phyloP scores from a whole-genome alignment of 1,140 invertebrate genomes.

The Drosophila micromelanica region DNA sequence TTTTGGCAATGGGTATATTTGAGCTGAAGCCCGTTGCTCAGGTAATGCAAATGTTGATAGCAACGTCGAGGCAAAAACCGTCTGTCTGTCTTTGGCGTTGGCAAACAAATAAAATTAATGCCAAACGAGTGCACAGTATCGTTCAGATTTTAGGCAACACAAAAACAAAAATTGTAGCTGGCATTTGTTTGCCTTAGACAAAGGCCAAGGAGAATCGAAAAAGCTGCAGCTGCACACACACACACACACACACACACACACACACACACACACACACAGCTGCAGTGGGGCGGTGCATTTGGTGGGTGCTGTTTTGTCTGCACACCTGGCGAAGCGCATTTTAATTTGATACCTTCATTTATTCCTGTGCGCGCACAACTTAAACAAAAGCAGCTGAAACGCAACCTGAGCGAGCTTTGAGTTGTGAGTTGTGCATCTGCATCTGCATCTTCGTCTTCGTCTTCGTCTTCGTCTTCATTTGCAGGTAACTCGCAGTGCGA shows the following conservation, averaged over 20 bases:
- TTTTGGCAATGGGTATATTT: background rate
- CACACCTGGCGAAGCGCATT: conserved; percentile 61
- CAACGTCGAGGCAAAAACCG: conserved; percentile 16
- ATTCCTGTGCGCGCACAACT: conserved; percentile 60
- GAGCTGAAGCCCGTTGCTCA: background rate
- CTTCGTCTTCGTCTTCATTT: conserved; percentile 34
- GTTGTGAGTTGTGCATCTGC: conserved; percentile 2
- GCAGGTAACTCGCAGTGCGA: conserved; percentile 54
- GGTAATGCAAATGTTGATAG: conserved; percentile 40
- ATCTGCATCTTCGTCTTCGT: background rate
- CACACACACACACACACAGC: conserved; percentile 42
- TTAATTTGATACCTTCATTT: conserved; percentile 81
- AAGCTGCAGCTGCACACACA: conserved; percentile 58
- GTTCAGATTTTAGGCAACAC: conserved; percentile 22
- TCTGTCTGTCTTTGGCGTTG: conserved; percentile 36
- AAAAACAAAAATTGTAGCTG: conserved; percentile 27
- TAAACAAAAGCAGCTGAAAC: conserved; percentile 65
- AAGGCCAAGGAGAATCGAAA: conserved; percentile 60
- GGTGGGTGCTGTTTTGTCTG: conserved; percentile 34
- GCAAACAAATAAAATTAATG: conserved; percentile 61
- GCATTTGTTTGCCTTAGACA: conserved; percentile 53
- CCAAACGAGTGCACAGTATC: conserved; percentile 41
- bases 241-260: no score
- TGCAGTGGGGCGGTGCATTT: background rate
- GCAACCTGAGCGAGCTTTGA: conserved; percentile 11